Evolutionary conservation across 53 echinoderm and acorn worm genomes (phyloP), one percentile per base, ranked within the genome.

Genomic region (Zoroaster sp.): DNA sequence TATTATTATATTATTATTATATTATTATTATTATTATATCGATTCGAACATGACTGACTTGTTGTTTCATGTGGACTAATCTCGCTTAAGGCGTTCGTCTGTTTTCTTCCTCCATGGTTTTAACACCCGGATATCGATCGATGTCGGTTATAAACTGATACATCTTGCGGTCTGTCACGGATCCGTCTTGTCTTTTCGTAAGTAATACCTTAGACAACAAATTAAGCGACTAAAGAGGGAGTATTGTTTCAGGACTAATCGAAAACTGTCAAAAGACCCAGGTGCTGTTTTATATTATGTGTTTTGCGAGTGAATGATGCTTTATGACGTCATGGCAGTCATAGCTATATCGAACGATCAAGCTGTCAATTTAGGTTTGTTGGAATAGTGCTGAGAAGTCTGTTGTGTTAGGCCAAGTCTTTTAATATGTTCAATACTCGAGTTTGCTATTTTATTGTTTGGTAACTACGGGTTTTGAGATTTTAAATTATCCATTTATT

Each of bases 41-140:
- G 67, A 81, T 68, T 31, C 15, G 7, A 33, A 18, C 67, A 31
- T 15, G 40, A 81, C 66, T 42, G 81, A 81, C 66, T 81, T 81
- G 81, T 81, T 81, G 23, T 81, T 41, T 67, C 67, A 63, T 38
- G 53, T 2, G 4, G 43, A 66, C 42, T 81, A 67, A 81, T 67
- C 81, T 25, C 4, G 38, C 81, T 55, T 12, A 67, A 81, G 81
- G 67, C 67, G 67, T 43, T 81, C n/a, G 67, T 40, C 21, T 66
- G n/a, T n/a, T n/a, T n/a, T n/a, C n/a, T n/a, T n/a, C n/a, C n/a
- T n/a, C n/a, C n/a, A n/a, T n/a, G n/a, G n/a, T n/a, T n/a, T 13
- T 81, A 67, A 66, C 81, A 66, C 66, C 67, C 66, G 30, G 9
- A 30, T 42, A 81, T 81, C 81, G 81, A 81, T 81, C 81, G 41